Evolutionary conservation across 30 jellyfish, hydroid and myxozoan species (phyloP), one percentile per base, ranked within the genome.

Genomic region (Mastigias papua): DNA sequence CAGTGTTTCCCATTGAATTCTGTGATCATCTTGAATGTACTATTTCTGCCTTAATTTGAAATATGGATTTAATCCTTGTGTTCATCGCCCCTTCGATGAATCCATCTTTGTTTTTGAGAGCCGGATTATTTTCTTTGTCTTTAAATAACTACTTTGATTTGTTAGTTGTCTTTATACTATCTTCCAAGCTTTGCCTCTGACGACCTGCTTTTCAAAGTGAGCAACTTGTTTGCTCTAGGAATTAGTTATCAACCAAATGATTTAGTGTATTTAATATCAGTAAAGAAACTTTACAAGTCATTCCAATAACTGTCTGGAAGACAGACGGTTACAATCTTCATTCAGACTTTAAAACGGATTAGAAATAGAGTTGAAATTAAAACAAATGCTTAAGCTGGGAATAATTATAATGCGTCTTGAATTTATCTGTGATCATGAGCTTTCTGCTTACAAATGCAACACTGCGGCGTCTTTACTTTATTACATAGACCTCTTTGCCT

Each of bases 381-480:
- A 17, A 23, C 67, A 72, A 35, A 60, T 72, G 0, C 35, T 10
- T 72, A 23, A 72, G 67, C 83, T 72, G 83, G 83, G 34, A 72
- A 72, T 72, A 42, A 35, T 48, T 29, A 34, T 50, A 42, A 72
- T 72, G 34, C 35, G 35, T 72, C 48, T 72, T 19, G 35, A 72
- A 72, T 72, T 72, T 37, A 35, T 72, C 83, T 23, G 34, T 48
- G 35, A 7, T 72, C 25, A 50, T 33, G 34, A 26, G 64, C 35
- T 72, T 37, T 72, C 22, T 13, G 23, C 64, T 50, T 29, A 42
- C 19, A 72, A 28, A 13, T 23, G 35, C 13, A 35, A 35, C 0
- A 7, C 22, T 27, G 34, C 83, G 83, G 83, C 35, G 22, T 72
- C 64, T 72, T 72, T 72, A 35, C 83, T 21, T 35, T 72, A 72